phyloP scores from a whole-genome alignment of 2,888 invertebrate species.

The Deilephila elpenor region DNA sequence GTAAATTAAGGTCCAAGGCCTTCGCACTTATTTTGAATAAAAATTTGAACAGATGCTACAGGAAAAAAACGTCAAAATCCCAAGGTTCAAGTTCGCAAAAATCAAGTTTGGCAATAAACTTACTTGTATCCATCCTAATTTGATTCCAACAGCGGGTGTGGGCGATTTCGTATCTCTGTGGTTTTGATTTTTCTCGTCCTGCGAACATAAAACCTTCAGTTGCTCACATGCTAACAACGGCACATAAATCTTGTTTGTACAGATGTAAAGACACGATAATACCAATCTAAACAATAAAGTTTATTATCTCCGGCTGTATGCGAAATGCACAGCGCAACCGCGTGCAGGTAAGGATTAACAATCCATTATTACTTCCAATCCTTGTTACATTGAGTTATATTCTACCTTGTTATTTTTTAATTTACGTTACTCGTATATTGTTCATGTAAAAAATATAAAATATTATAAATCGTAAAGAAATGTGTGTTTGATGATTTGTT shows the following conservation, averaged over 20 bases:
- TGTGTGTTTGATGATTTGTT: too few species aligned
- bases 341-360: not conserved
- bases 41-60: not conserved
- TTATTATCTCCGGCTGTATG: conserved; percentile 37
- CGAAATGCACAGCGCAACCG: conserved; percentile 18
- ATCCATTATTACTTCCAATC: not conserved
- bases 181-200: conserved; percentile 70
- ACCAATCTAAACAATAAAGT: conserved; percentile 29
- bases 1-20: too few species aligned
- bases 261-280: conserved; percentile 37
- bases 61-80: too few species aligned
- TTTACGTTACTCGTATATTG: too few species aligned
- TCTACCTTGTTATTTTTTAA: not conserved
- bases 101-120: conserved; percentile 33
- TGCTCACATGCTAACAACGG: not conserved
- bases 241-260: conserved; percentile 30
- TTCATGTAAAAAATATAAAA: too few species aligned
- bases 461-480: too few species aligned
- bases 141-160: conserved; percentile 85
- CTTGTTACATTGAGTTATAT: too few species aligned
- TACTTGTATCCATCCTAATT: conserved; percentile 94
- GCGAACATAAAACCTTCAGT: conserved; percentile 45
- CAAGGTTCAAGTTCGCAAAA: not conserved
- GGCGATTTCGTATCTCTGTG: conserved; percentile 77
- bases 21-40: too few species aligned